phyloP scores from a whole-genome alignment of 2,888 invertebrate species.

The Euzetes globulus region DNA sequence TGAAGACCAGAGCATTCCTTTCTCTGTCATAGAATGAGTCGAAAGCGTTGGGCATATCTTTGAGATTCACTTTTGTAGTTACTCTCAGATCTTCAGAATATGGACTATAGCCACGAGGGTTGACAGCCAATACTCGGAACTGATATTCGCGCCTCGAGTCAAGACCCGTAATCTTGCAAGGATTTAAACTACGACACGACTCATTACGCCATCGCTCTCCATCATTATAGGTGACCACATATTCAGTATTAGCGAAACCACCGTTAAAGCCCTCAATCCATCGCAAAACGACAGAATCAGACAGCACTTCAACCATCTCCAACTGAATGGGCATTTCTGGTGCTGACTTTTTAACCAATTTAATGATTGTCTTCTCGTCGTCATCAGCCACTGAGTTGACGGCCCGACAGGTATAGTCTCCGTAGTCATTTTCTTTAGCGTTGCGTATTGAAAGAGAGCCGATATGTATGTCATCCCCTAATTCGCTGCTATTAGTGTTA shows the following conservation, averaged over 20 bases:
- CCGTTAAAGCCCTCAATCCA: constrained; percentile 90
- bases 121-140: constrained; percentile 60
- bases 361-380: constrained; percentile 54
- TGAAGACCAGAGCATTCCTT: constrained; percentile 40
- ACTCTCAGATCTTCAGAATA: constrained; percentile 74
- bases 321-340: constrained; percentile 73
- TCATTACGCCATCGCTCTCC: constrained; percentile 54
- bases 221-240: constrained; percentile 62
- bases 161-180: constrained; percentile 74
- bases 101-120: constrained; percentile 62
- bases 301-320: constrained; percentile 64
- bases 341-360: constrained; percentile 70
- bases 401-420: constrained; percentile 81
- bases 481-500: constrained; percentile 69
- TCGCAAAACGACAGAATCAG: constrained; percentile 66
- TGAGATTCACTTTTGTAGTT: constrained; percentile 68
- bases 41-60: constrained; percentile 42
- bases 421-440: constrained; percentile 58
- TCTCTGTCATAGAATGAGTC: constrained; percentile 42
- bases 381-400: constrained; percentile 65
- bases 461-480: constrained; percentile 76
- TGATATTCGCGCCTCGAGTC: constrained; percentile 78
- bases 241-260: constrained; percentile 65
- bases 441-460: constrained; percentile 61
- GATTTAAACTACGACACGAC: constrained; percentile 67